Evolutionary conservation across 2,797 vertebrate genomes (phyloP), one percentile per base, ranked within the genome.

Genomic region (Protonibea diacanthus): DNA sequence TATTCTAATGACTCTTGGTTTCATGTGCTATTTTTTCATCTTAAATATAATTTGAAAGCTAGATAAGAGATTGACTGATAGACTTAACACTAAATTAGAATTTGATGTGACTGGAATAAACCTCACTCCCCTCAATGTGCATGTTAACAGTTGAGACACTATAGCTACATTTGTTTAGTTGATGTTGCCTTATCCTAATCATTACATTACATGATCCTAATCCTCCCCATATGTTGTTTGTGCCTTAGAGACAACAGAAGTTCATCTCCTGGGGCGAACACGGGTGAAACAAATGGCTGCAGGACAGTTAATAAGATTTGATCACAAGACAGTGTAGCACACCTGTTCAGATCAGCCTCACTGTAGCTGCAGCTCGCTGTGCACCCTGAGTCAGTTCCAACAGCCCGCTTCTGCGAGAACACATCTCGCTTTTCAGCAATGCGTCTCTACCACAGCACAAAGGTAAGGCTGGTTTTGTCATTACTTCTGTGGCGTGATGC

Each of bases 271-370:
- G 57, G 58, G 38, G 42, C 58, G 67, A 76, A 76, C 6, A 4
- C 33, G 52, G 25, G 2, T 53, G 52, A 65, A 74, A 71, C 63
- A 85, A 87, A 85, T 70, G 71, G 62, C 78, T 6, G 5, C 42
- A 48, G 66, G 75, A 76, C 81, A 52, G 44, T 58, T 88, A 88
- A 90, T 78, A 75, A 86, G 90, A 89, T 88, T 82, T 76, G 56
- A 85, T 83, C 20, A 40, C 67, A 76, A 66, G 60, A 69, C 23
- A 68, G 47, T 20, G 63, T 1, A 56, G 55, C 60, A 69, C 80
- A 84, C 70, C 75, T 85, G 86, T 55, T 88, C 74, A 76, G 62
- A 57, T 66, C 56, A 65, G 70, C 70, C 40, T 80, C 55, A 11
- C 61, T 57, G 49, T 2, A 9, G 11, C 56, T 67, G 45, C 25